Conservation (phyloP, 2,888 invertebrate species). For the Perizoma flavofasciatum region DNA sequence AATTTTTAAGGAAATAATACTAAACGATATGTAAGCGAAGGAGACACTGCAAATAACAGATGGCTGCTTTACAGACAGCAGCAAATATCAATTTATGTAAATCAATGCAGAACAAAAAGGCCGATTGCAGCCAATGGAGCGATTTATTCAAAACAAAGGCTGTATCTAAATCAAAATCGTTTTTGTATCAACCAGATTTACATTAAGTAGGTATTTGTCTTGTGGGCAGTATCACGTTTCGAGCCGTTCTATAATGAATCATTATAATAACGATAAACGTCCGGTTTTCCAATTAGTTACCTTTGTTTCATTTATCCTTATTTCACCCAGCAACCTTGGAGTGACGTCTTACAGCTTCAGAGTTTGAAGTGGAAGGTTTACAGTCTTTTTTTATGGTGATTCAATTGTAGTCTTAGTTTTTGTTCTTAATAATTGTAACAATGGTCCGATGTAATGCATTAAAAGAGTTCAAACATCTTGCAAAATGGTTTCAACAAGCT, state of each 20-base stretch:
- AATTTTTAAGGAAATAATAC: too few species aligned
- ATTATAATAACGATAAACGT: slow-evolving; percentile 53
- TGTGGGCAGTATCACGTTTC: slow-evolving; percentile 53
- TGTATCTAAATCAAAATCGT: slow-evolving; percentile 42
- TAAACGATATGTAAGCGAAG: neutral
- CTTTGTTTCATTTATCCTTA: slow-evolving; percentile 40
- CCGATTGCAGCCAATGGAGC: slow-evolving; percentile 38
- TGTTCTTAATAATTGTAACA: too few species aligned
- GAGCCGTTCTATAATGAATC: slow-evolving; percentile 66
- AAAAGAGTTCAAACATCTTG: slow-evolving; percentile 32
- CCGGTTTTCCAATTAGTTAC: slow-evolving; percentile 54
- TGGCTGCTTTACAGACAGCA: slow-evolving; percentile 29
- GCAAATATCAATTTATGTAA: slow-evolving; percentile 42
- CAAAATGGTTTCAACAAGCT: slow-evolving; percentile 32
- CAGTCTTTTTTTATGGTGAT: too few species aligned
- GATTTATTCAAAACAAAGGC: slow-evolving; percentile 45
- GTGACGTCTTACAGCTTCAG: slow-evolving; percentile 9
- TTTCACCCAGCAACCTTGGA: slow-evolving; percentile 17
- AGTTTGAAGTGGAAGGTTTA: too few species aligned
- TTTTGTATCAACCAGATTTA: slow-evolving; percentile 33
- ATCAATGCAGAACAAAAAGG: slow-evolving; percentile 45
- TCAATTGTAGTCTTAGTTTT: too few species aligned
- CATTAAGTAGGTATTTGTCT: slow-evolving; percentile 19
- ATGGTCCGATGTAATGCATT: neutral
- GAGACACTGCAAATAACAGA: slow-evolving; percentile 9